Percentiles rank a stretch among this genome's conserved stretches.
Conservation (phyloP, 2,113 vertebrate genomes). For the Pterocles burchelli region DNA sequence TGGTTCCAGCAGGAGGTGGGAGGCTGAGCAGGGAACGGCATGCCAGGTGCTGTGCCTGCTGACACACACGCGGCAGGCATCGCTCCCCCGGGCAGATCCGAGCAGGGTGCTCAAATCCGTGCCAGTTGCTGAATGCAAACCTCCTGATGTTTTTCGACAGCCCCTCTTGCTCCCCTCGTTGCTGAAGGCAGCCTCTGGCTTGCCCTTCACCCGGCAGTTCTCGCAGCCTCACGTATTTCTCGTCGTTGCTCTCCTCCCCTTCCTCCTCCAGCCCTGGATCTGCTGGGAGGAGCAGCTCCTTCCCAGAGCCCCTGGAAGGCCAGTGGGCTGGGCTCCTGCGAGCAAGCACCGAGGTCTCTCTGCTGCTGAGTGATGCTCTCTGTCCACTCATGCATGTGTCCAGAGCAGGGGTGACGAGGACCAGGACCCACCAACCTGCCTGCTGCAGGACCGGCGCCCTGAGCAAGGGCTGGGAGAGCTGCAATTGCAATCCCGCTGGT, state of each 20-base stretch:
- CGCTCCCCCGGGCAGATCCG: accelerated
- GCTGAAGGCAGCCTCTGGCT: background rate
- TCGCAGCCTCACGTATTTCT: background rate
- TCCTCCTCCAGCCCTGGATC: background rate
- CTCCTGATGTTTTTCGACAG: background rate
- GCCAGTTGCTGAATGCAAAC: accelerated
- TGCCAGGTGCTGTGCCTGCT: background rate
- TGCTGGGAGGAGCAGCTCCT: conserved; percentile 2
- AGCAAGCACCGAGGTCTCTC: accelerated
- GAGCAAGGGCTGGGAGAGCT: background rate
- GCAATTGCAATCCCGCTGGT: background rate
- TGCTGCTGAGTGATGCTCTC: background rate
- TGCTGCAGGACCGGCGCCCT: accelerated
- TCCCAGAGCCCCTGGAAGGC: background rate
- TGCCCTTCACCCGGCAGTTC: background rate
- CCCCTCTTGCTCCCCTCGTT: background rate
- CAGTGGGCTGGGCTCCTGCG: background rate
- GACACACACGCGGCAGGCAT: background rate
- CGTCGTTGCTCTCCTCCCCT: background rate
- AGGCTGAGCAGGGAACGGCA: background rate
- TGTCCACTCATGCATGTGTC: accelerated
- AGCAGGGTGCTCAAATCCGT: background rate
- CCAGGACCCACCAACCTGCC: background rate
- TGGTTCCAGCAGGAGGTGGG: background rate
- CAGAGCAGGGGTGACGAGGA: background rate